These are phyloP conservation scores for Chaetogeoica ovagalla DNA, from an alignment of 2,888 invertebrate species.

Conservation along the genomic window DNA sequence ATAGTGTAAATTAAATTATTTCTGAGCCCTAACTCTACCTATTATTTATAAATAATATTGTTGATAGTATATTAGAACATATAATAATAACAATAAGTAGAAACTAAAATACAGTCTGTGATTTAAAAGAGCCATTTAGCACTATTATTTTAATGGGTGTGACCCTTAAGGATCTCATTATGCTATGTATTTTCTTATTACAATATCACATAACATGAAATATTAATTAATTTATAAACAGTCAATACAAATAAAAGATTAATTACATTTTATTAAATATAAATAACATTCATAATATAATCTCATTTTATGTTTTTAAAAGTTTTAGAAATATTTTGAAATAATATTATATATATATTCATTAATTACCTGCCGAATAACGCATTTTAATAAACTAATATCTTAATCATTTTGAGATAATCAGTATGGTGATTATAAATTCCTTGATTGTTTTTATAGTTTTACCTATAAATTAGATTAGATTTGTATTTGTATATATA, in stretches of 20 bases:
- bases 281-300: too few relatives aligned
- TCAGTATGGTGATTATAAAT: too few relatives aligned
- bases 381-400: too few relatives aligned
- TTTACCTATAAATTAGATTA: neutral
- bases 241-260: too few relatives aligned
- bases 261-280: too few relatives aligned
- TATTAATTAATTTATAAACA: neutral
- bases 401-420: too few relatives aligned
- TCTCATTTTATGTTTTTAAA: too few relatives aligned
- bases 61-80: neutral
- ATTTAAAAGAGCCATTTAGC: neutral
- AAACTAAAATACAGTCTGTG: neutral
- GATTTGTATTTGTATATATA: too few relatives aligned
- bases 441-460: too few relatives aligned
- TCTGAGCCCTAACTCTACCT: neutral
- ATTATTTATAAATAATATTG: neutral
- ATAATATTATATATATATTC: too few relatives aligned
- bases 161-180: neutral
- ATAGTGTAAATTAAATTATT: neutral
- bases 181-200: constrained; percentile 1
- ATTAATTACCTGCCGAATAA: too few relatives aligned
- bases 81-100: neutral
- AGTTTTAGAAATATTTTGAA: too few relatives aligned
- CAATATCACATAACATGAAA: neutral
- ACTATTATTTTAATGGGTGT: neutral